These are phyloP conservation scores for Byasa hedistus DNA, from an alignment of 2,888 invertebrate species.

Conservation along the genomic window DNA sequence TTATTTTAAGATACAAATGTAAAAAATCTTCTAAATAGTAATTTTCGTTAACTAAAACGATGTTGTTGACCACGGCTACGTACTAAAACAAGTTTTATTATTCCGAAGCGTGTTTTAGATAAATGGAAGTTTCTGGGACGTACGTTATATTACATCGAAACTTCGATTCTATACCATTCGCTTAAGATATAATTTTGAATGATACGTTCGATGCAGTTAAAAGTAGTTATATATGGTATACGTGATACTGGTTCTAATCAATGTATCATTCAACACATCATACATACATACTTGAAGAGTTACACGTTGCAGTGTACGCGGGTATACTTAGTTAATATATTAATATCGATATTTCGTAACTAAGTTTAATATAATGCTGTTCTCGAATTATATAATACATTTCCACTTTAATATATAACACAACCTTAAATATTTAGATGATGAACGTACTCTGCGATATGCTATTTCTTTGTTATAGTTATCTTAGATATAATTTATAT, in stretches of 20 bases:
- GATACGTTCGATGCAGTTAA: slow-evolving; percentile 1
- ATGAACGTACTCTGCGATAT: too few species aligned
- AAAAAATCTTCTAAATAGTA: background rate
- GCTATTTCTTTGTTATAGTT: too few species aligned
- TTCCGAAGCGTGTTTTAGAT: slow-evolving; percentile 9
- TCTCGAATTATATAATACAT: background rate
- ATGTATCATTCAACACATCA: slow-evolving; percentile 22
- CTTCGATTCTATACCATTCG: background rate
- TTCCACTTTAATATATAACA: too few species aligned
- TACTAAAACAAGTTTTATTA: slow-evolving; percentile 4
- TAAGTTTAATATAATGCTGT: background rate
- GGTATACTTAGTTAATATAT: slow-evolving; percentile 1
- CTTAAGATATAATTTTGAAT: slow-evolving; percentile 5
- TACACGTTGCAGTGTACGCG: slow-evolving; percentile 1
- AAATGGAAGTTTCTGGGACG: slow-evolving; percentile 5
- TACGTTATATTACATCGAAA: background rate
- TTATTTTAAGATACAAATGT: too few species aligned
- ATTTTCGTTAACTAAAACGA: background rate
- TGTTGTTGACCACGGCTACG: background rate
- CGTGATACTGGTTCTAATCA: slow-evolving; percentile 2
- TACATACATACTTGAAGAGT: slow-evolving; percentile 6
- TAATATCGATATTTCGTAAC: background rate
- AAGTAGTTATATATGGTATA: slow-evolving; percentile 11
- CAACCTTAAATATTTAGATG: too few species aligned
- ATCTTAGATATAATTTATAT: too few species aligned